Evolutionary conservation across 1,140 invertebrate genomes (phyloP), one percentile per base, ranked within the genome.

Genomic region (Octopus bimaculoides): DNA sequence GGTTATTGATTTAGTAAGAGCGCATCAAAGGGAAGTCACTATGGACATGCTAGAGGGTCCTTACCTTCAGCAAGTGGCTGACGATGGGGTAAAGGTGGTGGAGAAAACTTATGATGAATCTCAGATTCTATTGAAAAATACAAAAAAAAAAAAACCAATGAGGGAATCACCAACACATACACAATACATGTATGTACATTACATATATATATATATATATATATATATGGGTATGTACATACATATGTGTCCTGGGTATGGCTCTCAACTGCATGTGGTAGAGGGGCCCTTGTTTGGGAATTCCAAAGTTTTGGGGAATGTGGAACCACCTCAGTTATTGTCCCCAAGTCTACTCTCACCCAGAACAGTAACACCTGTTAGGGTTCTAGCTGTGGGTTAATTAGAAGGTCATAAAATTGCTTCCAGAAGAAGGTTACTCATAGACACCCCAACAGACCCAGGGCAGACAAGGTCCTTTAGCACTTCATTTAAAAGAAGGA

Each of bases 51-150:
- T 41, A 41, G 26, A 41, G 26, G 26, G 26, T 41, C 26, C 66
- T 71, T 71, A 71, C 66, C 66, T 71, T 71, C 66, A 14, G 17
- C 66, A n/a, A 71, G 4, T 71, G 17, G 66, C 5, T n/a, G 66
- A 71, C 66, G 66, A n/a, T 71, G 66, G 1, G 66, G 66, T 71
- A 71, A 71, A 71, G 66, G 66, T 17, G 66, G 66, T 71, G 66
- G 66, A 10, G 56, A 17, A 61, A 20, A 5, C 26, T 5, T 71
- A 71, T 20, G 66, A 4, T 71, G 66, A 20, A 71, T 6, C 66
- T 71, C 66, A 71, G 66, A 20, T 8, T 14, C 66, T 71, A 71
- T 14, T 14, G 26, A 71, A 20, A 71, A 17, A 71, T n/a, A n/a
- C 1, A 71, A 71, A 10, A 20, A 5, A n/a, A 20, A 12, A 61